Percentiles rank a stretch among this genome's conserved stretches.
phyloP scores from a whole-genome alignment of 2,113 vertebrate species.

The Menura novaehollandiae region DNA sequence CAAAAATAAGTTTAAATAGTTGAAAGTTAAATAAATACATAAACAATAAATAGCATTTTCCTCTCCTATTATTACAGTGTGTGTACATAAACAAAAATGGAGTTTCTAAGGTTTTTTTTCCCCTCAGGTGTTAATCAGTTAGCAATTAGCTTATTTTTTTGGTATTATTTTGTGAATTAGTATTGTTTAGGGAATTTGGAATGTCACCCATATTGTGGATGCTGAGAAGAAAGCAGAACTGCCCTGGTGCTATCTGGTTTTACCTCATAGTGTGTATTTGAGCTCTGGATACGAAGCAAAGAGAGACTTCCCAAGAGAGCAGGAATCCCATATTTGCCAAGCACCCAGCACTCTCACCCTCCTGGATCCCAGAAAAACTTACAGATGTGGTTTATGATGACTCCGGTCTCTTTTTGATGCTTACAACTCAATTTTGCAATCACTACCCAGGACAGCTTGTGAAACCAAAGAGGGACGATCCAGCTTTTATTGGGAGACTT shows the following conservation, averaged over 20 bases:
- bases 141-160: not conserved
- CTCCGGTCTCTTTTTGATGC: conserved; percentile 20
- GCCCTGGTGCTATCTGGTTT: not conserved
- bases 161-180: not conserved
- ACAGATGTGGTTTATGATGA: not conserved
- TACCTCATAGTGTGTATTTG: fast-evolving
- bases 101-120: not conserved
- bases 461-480: conserved; percentile 28
- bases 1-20: not conserved
- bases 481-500: conserved; percentile 53
- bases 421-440: not conserved
- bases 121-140: not conserved
- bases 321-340: not conserved
- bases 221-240: not conserved
- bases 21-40: not conserved
- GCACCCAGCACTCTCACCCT: not conserved
- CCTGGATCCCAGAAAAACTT: not conserved
- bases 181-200: not conserved
- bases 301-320: not conserved
- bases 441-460: not conserved
- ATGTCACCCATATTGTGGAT: not conserved
- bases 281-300: not conserved
- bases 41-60: not conserved
- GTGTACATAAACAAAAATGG: not conserved
- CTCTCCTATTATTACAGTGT: not conserved